Conservation (phyloP, 2,797 vertebrate species). For the Hapalemur alaotrensis region DNA sequence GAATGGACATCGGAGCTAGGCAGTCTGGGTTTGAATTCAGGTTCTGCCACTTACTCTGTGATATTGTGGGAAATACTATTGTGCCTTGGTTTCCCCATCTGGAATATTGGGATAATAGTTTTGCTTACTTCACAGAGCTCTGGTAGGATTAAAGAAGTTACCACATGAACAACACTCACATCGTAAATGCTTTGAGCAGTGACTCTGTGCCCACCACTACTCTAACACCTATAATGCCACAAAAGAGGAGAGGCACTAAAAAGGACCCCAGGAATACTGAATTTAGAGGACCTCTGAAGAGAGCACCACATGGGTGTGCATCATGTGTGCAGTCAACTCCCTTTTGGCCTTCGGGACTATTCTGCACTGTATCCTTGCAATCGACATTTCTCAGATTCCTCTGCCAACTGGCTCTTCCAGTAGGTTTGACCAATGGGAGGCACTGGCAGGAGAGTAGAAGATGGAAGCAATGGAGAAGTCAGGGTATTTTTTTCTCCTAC, state of each 20-base stretch:
- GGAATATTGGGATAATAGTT: neutral
- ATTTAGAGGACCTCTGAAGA: neutral
- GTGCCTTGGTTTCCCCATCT: neutral
- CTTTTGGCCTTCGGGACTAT: neutral
- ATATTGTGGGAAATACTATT: neutral
- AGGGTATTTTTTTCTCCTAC: neutral
- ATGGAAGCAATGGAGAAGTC: neutral
- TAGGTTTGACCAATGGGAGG: neutral
- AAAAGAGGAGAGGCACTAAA: neutral
- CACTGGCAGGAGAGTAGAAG: neutral
- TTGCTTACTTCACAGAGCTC: neutral
- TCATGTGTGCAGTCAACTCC: neutral
- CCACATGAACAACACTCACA: neutral
- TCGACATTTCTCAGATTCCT: neutral
- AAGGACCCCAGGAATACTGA: neutral
- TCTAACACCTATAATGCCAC: neutral
- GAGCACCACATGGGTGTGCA: neutral
- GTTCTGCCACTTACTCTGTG: neutral
- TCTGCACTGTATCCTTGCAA: neutral
- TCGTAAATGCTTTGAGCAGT: too few relatives aligned
- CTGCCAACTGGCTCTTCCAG: neutral
- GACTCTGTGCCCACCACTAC: neutral
- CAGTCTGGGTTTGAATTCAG: neutral
- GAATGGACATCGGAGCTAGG: neutral
- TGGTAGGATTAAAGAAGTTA: neutral